Evolutionary conservation across 2,113 vertebrate genomes (phyloP), one percentile per base, ranked within the genome.

Genomic region (Ranitomeya imitator): DNA sequence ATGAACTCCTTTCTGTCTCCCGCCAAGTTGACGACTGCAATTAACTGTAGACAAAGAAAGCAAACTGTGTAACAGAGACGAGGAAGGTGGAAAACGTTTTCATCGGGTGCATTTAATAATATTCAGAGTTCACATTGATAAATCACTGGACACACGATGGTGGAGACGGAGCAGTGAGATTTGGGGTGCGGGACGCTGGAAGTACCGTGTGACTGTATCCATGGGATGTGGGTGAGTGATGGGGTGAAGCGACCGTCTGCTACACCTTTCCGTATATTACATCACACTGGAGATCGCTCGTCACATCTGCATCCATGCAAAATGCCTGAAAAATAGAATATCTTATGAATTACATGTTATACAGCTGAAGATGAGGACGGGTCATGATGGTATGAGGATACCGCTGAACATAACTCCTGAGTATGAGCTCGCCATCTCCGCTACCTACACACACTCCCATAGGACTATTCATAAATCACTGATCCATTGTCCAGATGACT

Each of bases 211-310:
- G 61, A 37, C 26, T 71, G 26, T 69, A 23, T 31, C 13, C 67
- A 26, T 5, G 26, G 26, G 26, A 31, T 31, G 37, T 45, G 37
- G 37, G 5, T 45, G 37, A 45, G 37, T 45, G 37, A 45, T 45
- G 37, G 37, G 3, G 37, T 45, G 37, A 45, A 45, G 37, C 37
- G n/a, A 65, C 19, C 18, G 61, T 3, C 69, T 74, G 71, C 57
- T 81, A 81, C 37, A 95, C 95, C 91, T 61, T 93, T 14, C 93
- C 93, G 89, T 63, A 90, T 89, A 96, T 94, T 77, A 95, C 91
- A 90, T 93, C 91, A 85, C 82, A 13, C 65, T 96, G 91, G 88
- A 96, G 94, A 84, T 95, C 92, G 90, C 92, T 90, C 73, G 93
- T 90, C 85, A 94, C 1, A 79, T 10, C 88, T 81, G 93, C 91